A percentile compares a stretch with the other conserved stretches of the same genome.
phyloP scores from a whole-genome alignment of 2,888 invertebrate species.

The Trichacis sp. region DNA sequence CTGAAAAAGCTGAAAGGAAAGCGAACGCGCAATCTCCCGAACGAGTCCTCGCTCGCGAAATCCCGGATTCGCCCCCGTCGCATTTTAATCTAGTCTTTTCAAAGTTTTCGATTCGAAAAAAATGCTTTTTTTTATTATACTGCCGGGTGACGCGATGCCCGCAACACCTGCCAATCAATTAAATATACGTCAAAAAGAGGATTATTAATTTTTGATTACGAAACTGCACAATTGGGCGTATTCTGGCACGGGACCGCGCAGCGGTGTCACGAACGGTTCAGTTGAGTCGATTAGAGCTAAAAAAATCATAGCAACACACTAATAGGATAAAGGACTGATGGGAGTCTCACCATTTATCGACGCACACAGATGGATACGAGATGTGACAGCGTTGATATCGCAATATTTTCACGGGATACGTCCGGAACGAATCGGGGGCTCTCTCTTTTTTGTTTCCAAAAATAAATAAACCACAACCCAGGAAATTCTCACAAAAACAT shows the following conservation, averaged over 20 bases:
- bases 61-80: too few species aligned
- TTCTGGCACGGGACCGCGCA: conserved; percentile 60
- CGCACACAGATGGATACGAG: conserved; percentile 67
- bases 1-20: conserved; percentile 27
- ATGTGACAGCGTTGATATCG: conserved; percentile 68
- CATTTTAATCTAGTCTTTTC: too few species aligned
- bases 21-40: conserved; percentile 22
- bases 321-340: conserved; percentile 64
- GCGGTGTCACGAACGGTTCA: conserved; percentile 61
- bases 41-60: conserved; percentile 31
- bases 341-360: conserved; percentile 68
- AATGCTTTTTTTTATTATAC: conserved; percentile 61
- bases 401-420: conserved; percentile 46
- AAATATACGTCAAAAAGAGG: too few species aligned
- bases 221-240: too few species aligned
- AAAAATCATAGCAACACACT: conserved; percentile 62
- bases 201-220: too few species aligned
- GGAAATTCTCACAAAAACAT: too few species aligned
- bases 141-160: conserved; percentile 60
- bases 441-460: not conserved
- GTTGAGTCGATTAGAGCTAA: conserved; percentile 66
- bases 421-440: conserved; percentile 40
- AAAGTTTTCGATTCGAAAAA: too few species aligned
- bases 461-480: too few species aligned
- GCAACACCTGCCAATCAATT: conserved; percentile 66